phyloP scores from a whole-genome alignment of 2,888 invertebrate genomes.

The Endotricha flammealis region DNA sequence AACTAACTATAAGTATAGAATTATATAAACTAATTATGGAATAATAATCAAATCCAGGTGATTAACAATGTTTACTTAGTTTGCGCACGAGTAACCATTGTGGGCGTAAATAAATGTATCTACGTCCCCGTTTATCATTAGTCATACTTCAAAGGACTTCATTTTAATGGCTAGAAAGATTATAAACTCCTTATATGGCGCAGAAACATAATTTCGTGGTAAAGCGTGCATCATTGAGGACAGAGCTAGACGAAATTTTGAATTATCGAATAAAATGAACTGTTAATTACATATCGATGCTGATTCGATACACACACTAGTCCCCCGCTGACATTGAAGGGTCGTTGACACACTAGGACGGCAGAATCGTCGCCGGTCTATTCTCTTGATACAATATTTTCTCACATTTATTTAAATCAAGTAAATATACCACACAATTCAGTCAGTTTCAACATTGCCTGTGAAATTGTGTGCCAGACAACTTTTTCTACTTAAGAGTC shows the following conservation, averaged over 20 bases:
- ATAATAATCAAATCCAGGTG: constrained; percentile 8
- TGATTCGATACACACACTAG: constrained; percentile 47
- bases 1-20: no score
- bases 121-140: constrained; percentile 30
- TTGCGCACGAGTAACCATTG: neutral
- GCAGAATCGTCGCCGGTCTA: constrained; percentile 41
- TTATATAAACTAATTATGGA: no score
- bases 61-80: no score
- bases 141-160: constrained; percentile 32
- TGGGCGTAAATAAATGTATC: constrained; percentile 9
- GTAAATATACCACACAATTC: no score
- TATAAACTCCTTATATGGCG: constrained; percentile 38
- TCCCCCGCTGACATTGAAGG: constrained; percentile 68
- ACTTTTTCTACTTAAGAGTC: no score
- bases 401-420: constrained; percentile 31
- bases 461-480: no score
- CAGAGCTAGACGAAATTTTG: constrained; percentile 34
- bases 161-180: constrained; percentile 23
- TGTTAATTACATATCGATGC: constrained; percentile 45
- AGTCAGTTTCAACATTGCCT: no score
- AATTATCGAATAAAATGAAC: constrained; percentile 41
- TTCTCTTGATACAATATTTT: no score
- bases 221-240: no score
- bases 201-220: constrained; percentile 29
- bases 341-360: constrained; percentile 60